phyloP scores from a whole-genome alignment of 1,140 invertebrate species.

The Thereuonema tuberculata region DNA sequence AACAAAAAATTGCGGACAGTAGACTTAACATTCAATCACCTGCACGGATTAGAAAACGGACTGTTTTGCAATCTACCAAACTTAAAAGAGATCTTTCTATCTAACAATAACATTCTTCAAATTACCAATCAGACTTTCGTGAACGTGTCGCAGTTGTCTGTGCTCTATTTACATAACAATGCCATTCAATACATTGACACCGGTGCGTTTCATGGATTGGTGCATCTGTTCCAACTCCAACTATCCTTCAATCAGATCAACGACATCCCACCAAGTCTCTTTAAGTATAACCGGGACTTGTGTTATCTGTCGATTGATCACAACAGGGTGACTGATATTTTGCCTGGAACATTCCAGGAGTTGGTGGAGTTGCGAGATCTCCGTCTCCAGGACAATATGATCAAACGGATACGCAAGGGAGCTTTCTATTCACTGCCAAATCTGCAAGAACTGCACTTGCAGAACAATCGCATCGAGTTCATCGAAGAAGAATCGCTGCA shows the following conservation, averaged over 20 bases:
- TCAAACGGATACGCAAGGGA: slow-evolving; percentile 53
- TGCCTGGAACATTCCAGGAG: slow-evolving; percentile 61
- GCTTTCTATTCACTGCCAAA: slow-evolving; percentile 65
- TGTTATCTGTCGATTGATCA: slow-evolving; percentile 76
- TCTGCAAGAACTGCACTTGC: slow-evolving; percentile 67
- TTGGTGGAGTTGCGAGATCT: slow-evolving; percentile 59
- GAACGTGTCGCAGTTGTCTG: slow-evolving; percentile 55
- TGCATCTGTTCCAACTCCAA: slow-evolving; percentile 64
- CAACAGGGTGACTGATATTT: slow-evolving; percentile 68
- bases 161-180: slow-evolving; percentile 77
- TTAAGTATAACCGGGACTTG: slow-evolving; percentile 54
- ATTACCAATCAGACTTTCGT: slow-evolving; percentile 64
- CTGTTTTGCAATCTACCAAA: slow-evolving; percentile 63
- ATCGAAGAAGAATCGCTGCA: slow-evolving; percentile 71
- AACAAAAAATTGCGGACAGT: slow-evolving; percentile 62
- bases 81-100: slow-evolving; percentile 65
- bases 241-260: slow-evolving; percentile 74
- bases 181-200: slow-evolving; percentile 59
- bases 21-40: slow-evolving; percentile 73
- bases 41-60: slow-evolving; percentile 59
- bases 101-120: slow-evolving; percentile 78
- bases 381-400: slow-evolving; percentile 69
- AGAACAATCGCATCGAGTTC: slow-evolving; percentile 65
- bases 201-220: slow-evolving; percentile 52
- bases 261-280: slow-evolving; percentile 53